Conservation (phyloP, 2,888 invertebrate genomes). For the Heteromurus nitidus region DNA sequence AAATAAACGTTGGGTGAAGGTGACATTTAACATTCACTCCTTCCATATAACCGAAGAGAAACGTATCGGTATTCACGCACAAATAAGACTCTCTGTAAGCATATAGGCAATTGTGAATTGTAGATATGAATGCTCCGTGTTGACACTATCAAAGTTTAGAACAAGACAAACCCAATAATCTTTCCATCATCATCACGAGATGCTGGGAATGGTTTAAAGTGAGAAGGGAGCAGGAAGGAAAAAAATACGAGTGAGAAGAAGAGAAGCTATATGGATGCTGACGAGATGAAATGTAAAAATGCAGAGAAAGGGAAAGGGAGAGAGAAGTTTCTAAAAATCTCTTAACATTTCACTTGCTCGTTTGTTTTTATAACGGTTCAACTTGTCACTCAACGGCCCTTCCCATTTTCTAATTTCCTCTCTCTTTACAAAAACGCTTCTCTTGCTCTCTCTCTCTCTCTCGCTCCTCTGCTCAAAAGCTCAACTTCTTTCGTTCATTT, state of each 20-base stretch:
- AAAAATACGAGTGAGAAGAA: not conserved
- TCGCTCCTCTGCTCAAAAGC: constrained; percentile 23
- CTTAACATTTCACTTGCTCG: constrained; percentile 62
- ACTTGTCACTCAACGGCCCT: constrained; percentile 62
- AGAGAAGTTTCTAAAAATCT: constrained; percentile 31
- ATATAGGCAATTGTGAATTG: too few species aligned
- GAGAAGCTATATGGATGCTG: not conserved
- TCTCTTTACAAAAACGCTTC: too few species aligned
- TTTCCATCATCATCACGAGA: constrained; percentile 55
- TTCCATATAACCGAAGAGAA: constrained; percentile 13
- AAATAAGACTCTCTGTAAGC: too few species aligned
- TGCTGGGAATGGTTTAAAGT: too few species aligned
- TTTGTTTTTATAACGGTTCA: constrained; percentile 64
- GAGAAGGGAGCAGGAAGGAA: not conserved
- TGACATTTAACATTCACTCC: constrained; percentile 51
- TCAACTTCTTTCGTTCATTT: constrained; percentile 30
- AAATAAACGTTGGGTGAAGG: constrained; percentile 15
- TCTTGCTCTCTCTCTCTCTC: constrained; percentile 38
- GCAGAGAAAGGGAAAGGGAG: constrained; percentile 10
- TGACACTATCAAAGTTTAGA: too few species aligned
- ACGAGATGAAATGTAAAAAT: not conserved
- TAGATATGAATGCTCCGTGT: too few species aligned
- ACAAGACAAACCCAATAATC: constrained; percentile 57
- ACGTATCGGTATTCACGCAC: too few species aligned
- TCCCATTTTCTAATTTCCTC: constrained; percentile 62